Conservation (phyloP, 2,113 vertebrate species). For the Garra rufa region DNA sequence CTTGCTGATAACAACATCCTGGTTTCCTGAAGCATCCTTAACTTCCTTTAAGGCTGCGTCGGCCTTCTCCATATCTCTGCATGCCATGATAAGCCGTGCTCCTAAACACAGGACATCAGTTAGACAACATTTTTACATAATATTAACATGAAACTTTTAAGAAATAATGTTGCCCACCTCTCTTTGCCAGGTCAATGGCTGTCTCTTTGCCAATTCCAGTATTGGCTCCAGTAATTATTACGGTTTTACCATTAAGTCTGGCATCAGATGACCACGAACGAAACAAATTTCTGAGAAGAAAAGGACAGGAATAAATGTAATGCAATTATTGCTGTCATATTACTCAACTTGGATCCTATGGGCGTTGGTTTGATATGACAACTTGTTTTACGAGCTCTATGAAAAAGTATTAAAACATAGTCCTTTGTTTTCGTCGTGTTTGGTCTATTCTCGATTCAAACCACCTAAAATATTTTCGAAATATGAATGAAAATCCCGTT, state of each 20-base stretch:
- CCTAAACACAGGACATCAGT: slow-evolving; percentile 61
- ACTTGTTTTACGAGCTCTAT: not conserved
- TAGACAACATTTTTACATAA: not conserved
- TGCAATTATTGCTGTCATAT: not conserved
- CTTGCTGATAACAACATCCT: slow-evolving; percentile 69
- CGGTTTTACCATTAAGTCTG: slow-evolving; percentile 68
- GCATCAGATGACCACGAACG: slow-evolving; percentile 66
- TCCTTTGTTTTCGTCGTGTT: not conserved
- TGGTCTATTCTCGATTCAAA: not conserved
- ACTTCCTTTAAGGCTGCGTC: slow-evolving; percentile 69
- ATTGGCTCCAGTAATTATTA: slow-evolving; percentile 77
- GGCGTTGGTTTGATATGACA: not conserved
- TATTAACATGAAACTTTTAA: not conserved
- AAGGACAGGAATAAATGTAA: slow-evolving; percentile 46
- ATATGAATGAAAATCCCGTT: not conserved
- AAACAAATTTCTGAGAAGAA: slow-evolving; percentile 64
- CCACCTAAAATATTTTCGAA: not conserved
- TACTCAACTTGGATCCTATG: not conserved
- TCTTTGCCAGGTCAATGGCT: slow-evolving; percentile 74
- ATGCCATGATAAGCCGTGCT: slow-evolving; percentile 76
- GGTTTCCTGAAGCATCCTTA: slow-evolving; percentile 66
- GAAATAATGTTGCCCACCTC: slow-evolving; percentile 62
- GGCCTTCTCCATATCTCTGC: slow-evolving; percentile 74
- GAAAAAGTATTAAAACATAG: not conserved
- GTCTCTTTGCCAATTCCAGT: slow-evolving; percentile 78